Evolutionary conservation across 2,888 invertebrate species (phyloP), one percentile per base, ranked within the genome.

Genomic region (Rhagium mordax): DNA sequence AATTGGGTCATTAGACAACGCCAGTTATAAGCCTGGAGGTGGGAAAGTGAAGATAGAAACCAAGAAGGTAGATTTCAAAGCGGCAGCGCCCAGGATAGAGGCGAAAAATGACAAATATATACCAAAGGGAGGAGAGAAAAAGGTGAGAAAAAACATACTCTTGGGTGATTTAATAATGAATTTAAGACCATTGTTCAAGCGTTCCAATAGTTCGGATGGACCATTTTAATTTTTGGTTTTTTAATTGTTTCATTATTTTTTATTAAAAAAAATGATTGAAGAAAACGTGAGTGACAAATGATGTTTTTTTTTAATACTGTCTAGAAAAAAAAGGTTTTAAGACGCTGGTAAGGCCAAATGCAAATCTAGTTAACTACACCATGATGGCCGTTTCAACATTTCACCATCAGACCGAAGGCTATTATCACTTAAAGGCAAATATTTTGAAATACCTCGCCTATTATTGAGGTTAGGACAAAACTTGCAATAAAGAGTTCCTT

Each of bases 1-100:
- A 90, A 96, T 97, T 82, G 97, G 97, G 16, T 97, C 97, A 2
- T 88, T 97, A 86, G 94, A 95, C n/a, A 97, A 97, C 87, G 91
- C 96, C 27, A 94, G 93, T 74, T 94, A 97, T 88, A 96, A 94
- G 86, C 97, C 97, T 0, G 96, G 96, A 24, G 96, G 96, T 72
- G 96, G 96, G 65, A 93, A 96, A 83, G 91, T 97, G 18, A 96
- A 95, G 89, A 96, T 97, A 79, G 96, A 96, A 87, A 93, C 93
- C 81, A 93, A 94, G 84, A 96, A 96, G 88, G 89, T 97, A 55
- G 95, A 96, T 83, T 94, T 95, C 80, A 94, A 94, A 84, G 94
- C 94, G 80, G 94, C 94, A 0, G 92, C 94, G 69, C 94, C 97
- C 3, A 95, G 94, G 88, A 95, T 98, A 85, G 96, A 96, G 66